These are phyloP conservation scores for Entomyzon cyanotis DNA, from an alignment of 2,113 vertebrate species.

Conservation along the genomic window DNA sequence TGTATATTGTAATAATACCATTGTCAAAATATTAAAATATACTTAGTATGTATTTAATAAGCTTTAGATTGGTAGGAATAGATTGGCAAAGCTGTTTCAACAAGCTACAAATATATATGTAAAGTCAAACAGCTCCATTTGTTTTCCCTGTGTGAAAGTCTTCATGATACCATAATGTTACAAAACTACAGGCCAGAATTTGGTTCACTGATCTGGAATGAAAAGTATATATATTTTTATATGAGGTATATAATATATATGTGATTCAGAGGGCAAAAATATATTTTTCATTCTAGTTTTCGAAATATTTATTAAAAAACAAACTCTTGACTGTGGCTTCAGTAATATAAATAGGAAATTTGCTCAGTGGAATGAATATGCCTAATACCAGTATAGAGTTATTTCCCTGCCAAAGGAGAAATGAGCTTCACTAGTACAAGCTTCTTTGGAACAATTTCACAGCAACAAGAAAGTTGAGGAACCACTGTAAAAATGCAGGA, in stretches of 20 bases:
- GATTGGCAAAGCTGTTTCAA: neutral
- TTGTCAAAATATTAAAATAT: neutral
- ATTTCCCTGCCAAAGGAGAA: neutral
- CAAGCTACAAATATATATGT: rapidly evolving
- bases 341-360: neutral
- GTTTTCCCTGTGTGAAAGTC: neutral
- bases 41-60: neutral
- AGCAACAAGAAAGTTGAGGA: neutral
- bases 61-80: neutral
- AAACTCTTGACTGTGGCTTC: neutral
- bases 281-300: neutral
- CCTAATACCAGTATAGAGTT: neutral
- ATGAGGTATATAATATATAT: neutral
- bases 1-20: neutral
- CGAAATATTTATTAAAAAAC: neutral
- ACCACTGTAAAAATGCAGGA: neutral
- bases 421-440: neutral
- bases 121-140: neutral
- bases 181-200: neutral
- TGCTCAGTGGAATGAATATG: neutral
- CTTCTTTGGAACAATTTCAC: neutral
- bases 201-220: neutral
- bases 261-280: neutral
- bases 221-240: neutral
- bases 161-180: neutral